Base-by-base conservation (phyloP, 2,888 invertebrate genomes). In the Conchocele bisecta region DNA sequence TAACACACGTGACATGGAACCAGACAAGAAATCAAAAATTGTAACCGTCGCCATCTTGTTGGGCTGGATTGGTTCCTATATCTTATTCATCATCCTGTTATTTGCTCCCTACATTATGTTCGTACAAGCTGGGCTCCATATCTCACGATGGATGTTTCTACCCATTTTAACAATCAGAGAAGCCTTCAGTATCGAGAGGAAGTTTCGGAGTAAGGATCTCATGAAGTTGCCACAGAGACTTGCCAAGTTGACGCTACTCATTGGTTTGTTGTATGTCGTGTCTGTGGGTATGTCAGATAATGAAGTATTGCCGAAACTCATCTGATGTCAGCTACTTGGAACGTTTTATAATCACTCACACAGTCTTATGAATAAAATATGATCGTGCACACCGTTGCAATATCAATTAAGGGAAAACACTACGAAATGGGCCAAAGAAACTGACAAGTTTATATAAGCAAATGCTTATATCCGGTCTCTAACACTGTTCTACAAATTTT, bases 21-120 rank as follows among this genome's bases (percentile, higher is more conserved):
- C 94, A 68, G 98, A 98, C 89, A 94, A 94, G 73, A 94, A 94
- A 89, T 98, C 96, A 51, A 97, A 97, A 75, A 97, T 98, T 86
- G 97, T 98, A 0, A 98, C 98, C 17, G 92, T 98, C 84, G 97
- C 98, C n/a, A 98, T 98, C 88, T 92, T 98, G 59, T 95, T 98
- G 79, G 98, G 98, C 24, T 95, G 95, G 87, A 96, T 96, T 39
- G 95, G 96, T 73, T 98, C 98, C 6, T 97, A 97, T 91, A 94
- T 97, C 73, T 92, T 98, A 26, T 98, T 97, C 92, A 96, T 96
- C 61, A 94, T 96, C 92, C 93, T 98, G 75, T 92, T 98, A 24
- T 98, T 98, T 89, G 94, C 95, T 50, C 98, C 98, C 1, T 98
- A 98, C 87, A 79, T 90, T 29, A 64, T 89, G 6, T 96, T 98